Evolutionary conservation across 2,113 vertebrate species (phyloP).

Genomic region (Eubucco bourcierii): DNA sequence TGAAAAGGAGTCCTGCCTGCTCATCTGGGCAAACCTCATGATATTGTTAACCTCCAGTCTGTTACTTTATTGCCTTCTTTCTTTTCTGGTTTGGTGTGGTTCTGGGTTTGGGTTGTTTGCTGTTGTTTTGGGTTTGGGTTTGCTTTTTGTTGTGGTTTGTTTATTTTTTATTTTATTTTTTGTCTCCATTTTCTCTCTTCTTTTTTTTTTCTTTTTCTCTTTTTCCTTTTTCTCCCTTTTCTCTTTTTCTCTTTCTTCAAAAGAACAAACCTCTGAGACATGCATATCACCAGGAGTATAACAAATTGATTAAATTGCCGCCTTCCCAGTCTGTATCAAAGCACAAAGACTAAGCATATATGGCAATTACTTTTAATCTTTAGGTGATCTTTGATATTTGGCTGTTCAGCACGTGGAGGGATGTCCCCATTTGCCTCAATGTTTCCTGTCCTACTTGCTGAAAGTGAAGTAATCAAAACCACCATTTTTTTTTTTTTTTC

Average conservation of each 20-base stretch:
- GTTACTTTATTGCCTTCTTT: neutral
- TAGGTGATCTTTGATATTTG: constrained; percentile 1
- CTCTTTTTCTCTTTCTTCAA: constrained; percentile 46
- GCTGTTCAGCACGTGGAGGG: neutral
- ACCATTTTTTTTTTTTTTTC: neutral
- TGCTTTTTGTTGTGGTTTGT: too few relatives aligned
- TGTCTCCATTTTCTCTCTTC: too few relatives aligned
- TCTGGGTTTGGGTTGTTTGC: too few relatives aligned
- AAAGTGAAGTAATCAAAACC: neutral
- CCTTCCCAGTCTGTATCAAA: constrained; percentile 42
- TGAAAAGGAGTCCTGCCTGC: neutral
- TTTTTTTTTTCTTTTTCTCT: too few relatives aligned
- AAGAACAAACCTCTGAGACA: constrained; percentile 53
- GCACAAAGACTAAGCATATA: constrained; percentile 11
- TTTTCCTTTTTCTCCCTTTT: neutral
- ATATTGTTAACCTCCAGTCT: neutral
- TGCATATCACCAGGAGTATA: constrained; percentile 19
- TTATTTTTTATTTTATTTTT: too few relatives aligned
- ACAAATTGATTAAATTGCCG: constrained; percentile 59
- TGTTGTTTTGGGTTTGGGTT: too few relatives aligned
- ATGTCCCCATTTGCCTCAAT: constrained; percentile 39
- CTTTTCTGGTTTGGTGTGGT: neutral
- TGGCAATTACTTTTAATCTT: constrained; percentile 34
- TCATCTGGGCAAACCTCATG: constrained; percentile 3
- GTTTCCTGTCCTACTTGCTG: constrained; percentile 36